Conservation (phyloP, 2,797 vertebrate genomes). For the Tinamus major region DNA sequence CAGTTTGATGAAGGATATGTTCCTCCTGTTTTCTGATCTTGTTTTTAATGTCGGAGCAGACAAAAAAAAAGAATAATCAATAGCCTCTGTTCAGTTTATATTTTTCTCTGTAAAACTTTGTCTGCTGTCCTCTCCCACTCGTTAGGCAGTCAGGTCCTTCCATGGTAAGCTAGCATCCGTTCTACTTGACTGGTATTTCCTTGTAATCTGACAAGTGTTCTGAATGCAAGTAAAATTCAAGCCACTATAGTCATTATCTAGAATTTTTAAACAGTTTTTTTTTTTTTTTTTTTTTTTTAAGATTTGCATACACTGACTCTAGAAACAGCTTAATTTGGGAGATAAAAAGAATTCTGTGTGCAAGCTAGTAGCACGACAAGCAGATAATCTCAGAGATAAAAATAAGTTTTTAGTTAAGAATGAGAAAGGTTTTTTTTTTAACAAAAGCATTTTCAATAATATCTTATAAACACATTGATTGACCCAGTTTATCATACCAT, state of each 20-base stretch:
- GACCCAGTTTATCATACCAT: neutral
- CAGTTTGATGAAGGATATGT: neutral
- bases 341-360: neutral
- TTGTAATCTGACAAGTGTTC: neutral
- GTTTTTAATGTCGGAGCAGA: neutral
- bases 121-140: neutral
- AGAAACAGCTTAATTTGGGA: conserved; percentile 8
- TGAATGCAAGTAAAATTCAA: neutral
- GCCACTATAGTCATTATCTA: neutral
- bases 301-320: neutral
- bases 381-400: neutral
- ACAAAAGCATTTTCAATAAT: neutral
- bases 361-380: neutral
- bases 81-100: neutral
- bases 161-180: neutral
- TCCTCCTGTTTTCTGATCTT: neutral
- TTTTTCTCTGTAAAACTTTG: neutral
- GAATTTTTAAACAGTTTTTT: neutral
- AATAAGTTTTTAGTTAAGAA: neutral
- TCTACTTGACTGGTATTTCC: conserved; percentile 24
- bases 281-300: neutral
- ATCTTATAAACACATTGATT: conserved; percentile 13
- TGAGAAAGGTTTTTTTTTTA: neutral
- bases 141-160: conserved; percentile 9
- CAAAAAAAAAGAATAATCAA: neutral